Evolutionary conservation across 1,140 invertebrate species (phyloP).

Genomic region (Chrysoperla carnea): DNA sequence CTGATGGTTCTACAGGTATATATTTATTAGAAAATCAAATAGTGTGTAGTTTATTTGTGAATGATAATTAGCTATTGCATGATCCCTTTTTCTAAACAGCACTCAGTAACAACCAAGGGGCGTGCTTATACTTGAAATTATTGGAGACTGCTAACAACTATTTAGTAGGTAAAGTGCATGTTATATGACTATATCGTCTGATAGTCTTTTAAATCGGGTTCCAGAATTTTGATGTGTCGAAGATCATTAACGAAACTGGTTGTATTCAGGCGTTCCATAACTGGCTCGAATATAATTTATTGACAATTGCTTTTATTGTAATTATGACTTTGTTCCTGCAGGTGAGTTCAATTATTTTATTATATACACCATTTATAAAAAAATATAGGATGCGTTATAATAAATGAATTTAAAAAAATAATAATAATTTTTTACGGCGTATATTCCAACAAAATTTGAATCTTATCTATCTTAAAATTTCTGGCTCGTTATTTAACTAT

Average conservation of each 20-base stretch:
- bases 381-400: too few species aligned
- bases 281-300: conserved; percentile 86
- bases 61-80: background rate
- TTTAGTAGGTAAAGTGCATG: too few species aligned
- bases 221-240: conserved; percentile 51
- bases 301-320: conserved; percentile 71
- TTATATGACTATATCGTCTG: too few species aligned
- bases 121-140: background rate
- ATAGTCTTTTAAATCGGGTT: conserved; percentile 17
- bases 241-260: conserved; percentile 83
- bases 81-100: background rate
- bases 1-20: conserved; percentile 70
- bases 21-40: background rate
- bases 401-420: too few species aligned
- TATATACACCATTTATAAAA: too few species aligned
- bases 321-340: conserved; percentile 78
- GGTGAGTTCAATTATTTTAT: conserved; percentile 41
- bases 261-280: conserved; percentile 84
- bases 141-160: background rate
- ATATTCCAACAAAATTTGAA: too few species aligned
- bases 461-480: too few species aligned
- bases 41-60: background rate
- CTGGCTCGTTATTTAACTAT: too few species aligned
- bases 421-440: too few species aligned
- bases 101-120: background rate